A percentile compares a stretch with the other conserved stretches of the same genome.
phyloP scores from a whole-genome alignment of 2,113 vertebrate genomes.

The Calyptomena viridis region DNA sequence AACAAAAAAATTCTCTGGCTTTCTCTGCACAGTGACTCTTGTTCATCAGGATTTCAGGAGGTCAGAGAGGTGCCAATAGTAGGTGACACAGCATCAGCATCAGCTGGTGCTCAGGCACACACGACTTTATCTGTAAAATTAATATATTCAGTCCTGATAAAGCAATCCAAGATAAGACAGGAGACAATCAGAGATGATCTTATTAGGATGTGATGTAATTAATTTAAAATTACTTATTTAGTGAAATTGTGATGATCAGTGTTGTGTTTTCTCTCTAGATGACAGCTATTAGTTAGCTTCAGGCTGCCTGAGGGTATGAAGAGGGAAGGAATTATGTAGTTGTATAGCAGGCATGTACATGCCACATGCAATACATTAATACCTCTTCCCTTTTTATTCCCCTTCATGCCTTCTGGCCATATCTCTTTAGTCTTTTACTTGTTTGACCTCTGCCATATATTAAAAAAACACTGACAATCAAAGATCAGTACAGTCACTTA shows the following conservation, averaged over 20 bases:
- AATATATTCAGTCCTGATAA: background rate
- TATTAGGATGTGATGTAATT: slow-evolving; percentile 44
- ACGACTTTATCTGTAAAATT: background rate
- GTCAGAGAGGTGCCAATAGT: background rate
- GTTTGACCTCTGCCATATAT: background rate
- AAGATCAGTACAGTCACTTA: background rate
- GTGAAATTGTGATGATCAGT: slow-evolving; percentile 33
- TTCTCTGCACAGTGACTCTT: background rate
- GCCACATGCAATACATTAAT: background rate
- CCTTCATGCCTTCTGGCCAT: background rate
- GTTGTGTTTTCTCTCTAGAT: slow-evolving; percentile 41
- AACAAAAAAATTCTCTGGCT: background rate
- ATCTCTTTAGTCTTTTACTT: background rate
- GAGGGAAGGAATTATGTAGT: background rate
- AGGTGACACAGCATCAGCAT: background rate
- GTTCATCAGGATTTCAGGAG: background rate
- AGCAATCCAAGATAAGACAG: slow-evolving; percentile 18
- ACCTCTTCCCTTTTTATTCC: background rate
- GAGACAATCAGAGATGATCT: slow-evolving; percentile 30
- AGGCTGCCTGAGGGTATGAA: background rate
- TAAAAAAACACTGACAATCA: background rate
- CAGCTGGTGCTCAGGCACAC: background rate
- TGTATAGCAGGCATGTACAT: background rate
- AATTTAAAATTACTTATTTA: slow-evolving; percentile 64
- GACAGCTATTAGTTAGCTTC: slow-evolving; percentile 56